A percentile compares a stretch with the other conserved stretches of the same genome.
Evolutionary conservation across 2,113 vertebrate genomes (phyloP).

Genomic region (Malurus alboscapulatus): DNA sequence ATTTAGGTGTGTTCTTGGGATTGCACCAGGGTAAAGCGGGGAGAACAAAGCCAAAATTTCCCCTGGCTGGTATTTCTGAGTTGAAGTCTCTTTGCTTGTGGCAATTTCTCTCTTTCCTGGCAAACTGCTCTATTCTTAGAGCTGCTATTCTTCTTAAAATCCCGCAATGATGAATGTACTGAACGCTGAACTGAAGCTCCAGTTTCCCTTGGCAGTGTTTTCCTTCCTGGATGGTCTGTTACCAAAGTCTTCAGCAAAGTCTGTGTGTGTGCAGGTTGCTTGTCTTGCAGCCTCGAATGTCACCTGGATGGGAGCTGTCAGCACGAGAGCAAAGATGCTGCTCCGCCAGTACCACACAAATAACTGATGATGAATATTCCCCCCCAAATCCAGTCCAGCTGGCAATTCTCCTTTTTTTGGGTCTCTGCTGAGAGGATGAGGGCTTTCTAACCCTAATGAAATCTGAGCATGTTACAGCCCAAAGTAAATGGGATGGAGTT

Average conservation of each 20-base stretch:
- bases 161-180: constrained; percentile 7
- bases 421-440: not conserved
- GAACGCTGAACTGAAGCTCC: constrained; percentile 34
- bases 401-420: not conserved
- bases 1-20: not conserved
- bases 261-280: not conserved
- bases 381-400: not conserved
- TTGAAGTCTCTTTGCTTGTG: constrained; percentile 23
- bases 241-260: not conserved
- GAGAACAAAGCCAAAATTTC: not conserved
- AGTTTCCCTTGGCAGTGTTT: constrained; percentile 3
- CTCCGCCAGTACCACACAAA: not conserved
- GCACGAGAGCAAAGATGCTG: fast-evolving
- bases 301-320: not conserved
- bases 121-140: constrained; percentile 3
- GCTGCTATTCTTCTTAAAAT: constrained; percentile 45
- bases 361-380: not conserved
- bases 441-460: not conserved
- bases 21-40: not conserved
- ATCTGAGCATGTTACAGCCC: not conserved
- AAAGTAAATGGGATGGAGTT: not conserved
- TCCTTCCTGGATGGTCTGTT: not conserved
- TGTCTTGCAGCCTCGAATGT: not conserved
- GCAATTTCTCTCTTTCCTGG: constrained; percentile 33
- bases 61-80: not conserved